Evolutionary conservation across 2,888 invertebrate genomes (phyloP), one percentile per base, ranked within the genome.

Genomic region (Gryllus longicercus): DNA sequence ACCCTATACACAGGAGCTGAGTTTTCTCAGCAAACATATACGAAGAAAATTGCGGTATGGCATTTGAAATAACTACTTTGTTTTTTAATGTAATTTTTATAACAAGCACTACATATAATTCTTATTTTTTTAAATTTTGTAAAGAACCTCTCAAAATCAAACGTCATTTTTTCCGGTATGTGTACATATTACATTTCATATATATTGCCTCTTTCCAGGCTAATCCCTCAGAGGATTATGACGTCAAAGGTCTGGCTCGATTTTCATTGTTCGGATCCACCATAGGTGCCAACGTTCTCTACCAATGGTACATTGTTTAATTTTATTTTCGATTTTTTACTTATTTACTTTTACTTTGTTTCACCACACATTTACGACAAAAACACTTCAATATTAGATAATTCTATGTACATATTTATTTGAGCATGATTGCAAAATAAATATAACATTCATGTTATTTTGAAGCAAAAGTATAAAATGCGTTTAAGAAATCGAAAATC

Each of bases 1-100:
- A 89, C 91, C 0, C 91, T 95, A 84, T 95, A 94, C 86, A 91
- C 93, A 0, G 92, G 93, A 8, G 95, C 96, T 0, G 95, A 95
- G 86, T 89, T 93, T 81, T 92, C 94, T 0, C 95, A 95, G 85
- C 96, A 96, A 87, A 91, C 91, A 12, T 87, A 93, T 82, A 91
- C 91, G 79, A 93, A 91, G 85, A 90, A 91, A 85, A 87, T 38
- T 38, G 38, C 38, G 38, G 38, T 38, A 38, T 10, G 38, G 38
- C 38, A 38, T 38, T 38, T 38, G 38, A 38, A 38, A 38, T 38
- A 38, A 8, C 8, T 0, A 38, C 38, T 38, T 38, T 5, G 38
- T 8, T 38, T 38, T 38, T 38, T 38, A 5, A 38, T 38, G 38
- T 38, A 38, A 38, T 38, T 38, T 38, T 38, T 5, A 38, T 38